phyloP scores from a whole-genome alignment of 2,888 invertebrate genomes.

The Aromia moschata region DNA sequence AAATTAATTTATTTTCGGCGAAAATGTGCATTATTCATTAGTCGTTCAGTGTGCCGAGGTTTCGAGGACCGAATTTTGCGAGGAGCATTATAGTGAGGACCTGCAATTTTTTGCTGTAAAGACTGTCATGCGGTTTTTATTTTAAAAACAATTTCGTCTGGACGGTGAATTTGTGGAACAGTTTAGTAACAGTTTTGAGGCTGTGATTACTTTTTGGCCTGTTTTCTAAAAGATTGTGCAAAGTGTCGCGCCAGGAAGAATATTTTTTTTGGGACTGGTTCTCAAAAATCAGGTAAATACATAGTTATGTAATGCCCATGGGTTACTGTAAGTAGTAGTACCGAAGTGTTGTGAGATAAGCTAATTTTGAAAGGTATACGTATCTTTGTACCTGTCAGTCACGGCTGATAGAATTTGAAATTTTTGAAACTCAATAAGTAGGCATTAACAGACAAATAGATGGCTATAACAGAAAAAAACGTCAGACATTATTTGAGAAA shows the following conservation, averaged over 20 bases:
- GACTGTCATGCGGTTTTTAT: not conserved
- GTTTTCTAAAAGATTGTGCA: slow-evolving; percentile 38
- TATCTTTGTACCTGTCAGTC: too few relatives aligned
- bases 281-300: slow-evolving; percentile 42
- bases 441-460: too few relatives aligned
- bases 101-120: not conserved
- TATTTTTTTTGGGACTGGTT: slow-evolving; percentile 38
- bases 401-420: too few relatives aligned
- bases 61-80: not conserved
- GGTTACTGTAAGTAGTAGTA: too few relatives aligned
- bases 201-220: slow-evolving; percentile 24
- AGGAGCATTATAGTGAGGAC: not conserved
- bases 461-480: too few relatives aligned
- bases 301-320: too few relatives aligned
- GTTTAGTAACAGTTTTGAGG: not conserved
- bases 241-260: slow-evolving; percentile 42
- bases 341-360: too few relatives aligned
- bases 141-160: not conserved
- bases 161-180: slow-evolving; percentile 7
- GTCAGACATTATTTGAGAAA: too few relatives aligned
- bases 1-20: slow-evolving; percentile 29
- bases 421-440: too few relatives aligned
- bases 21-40: slow-evolving; percentile 40
- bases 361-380: too few relatives aligned
- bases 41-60: slow-evolving; percentile 27